Evolutionary conservation across 2,113 vertebrate species (phyloP).

Genomic region (Corynorhinus townsendii): DNA sequence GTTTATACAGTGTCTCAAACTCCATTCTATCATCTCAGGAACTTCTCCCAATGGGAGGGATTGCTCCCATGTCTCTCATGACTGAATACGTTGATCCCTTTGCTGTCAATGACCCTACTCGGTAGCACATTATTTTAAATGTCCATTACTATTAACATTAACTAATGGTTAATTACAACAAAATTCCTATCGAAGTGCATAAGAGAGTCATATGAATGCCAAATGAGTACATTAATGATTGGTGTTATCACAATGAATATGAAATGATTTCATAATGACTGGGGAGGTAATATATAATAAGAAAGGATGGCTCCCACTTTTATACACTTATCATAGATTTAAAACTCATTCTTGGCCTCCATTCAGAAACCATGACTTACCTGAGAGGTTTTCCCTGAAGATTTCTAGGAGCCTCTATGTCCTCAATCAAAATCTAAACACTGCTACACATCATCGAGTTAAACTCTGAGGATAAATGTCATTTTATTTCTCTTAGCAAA

Average conservation of each 20-base stretch:
- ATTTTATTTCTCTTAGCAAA: neutral
- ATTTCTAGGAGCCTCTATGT: slow-evolving; percentile 29
- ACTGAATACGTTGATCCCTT: slow-evolving; percentile 63
- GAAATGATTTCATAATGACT: slow-evolving; percentile 83
- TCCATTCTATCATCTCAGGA: neutral
- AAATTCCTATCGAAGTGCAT: slow-evolving; percentile 78
- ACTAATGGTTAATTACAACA: slow-evolving; percentile 82
- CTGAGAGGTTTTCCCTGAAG: slow-evolving; percentile 62
- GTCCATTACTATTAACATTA: slow-evolving; percentile 82
- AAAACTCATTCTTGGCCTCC: slow-evolving; percentile 72
- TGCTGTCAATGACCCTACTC: slow-evolving; percentile 70
- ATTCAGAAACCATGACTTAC: slow-evolving; percentile 67
- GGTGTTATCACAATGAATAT: slow-evolving; percentile 82
- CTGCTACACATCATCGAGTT: neutral
- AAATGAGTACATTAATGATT: slow-evolving; percentile 82
- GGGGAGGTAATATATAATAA: slow-evolving; percentile 78
- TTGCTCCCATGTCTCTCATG: slow-evolving; percentile 1
- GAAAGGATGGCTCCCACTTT: slow-evolving; percentile 76
- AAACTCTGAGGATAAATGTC: neutral
- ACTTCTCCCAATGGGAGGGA: slow-evolving; percentile 40
- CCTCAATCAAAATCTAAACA: slow-evolving; percentile 11
- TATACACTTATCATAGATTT: slow-evolving; percentile 72
- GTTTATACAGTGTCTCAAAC: neutral
- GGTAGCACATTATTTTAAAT: slow-evolving; percentile 76
- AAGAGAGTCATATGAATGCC: slow-evolving; percentile 77